These are phyloP conservation scores for Limnodromus scolopaceus DNA, from an alignment of 2,797 vertebrate species.

Conservation along the genomic window DNA sequence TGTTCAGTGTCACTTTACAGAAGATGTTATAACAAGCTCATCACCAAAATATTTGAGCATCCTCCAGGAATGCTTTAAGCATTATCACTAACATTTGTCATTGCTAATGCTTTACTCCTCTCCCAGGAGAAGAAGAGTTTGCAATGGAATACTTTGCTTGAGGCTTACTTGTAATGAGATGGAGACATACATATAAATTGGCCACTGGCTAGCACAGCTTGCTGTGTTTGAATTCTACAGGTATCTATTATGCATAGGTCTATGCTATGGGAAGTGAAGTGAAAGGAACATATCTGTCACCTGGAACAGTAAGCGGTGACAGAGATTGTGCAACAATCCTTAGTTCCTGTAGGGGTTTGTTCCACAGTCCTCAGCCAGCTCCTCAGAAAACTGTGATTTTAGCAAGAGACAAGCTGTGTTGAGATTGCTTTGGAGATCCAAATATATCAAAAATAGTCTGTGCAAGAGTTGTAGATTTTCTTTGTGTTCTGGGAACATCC, in stretches of 20 bases:
- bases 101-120: neutral
- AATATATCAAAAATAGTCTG: neutral
- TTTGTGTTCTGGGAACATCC: neutral
- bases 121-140: neutral
- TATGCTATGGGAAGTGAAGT: neutral
- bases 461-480: neutral
- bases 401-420: neutral
- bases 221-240: neutral
- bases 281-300: neutral
- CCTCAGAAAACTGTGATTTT: neutral
- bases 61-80: conserved; percentile 45
- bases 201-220: neutral
- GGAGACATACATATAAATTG: neutral
- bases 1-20: conserved; percentile 61
- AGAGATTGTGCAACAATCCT: neutral
- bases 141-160: neutral
- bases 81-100: conserved; percentile 16
- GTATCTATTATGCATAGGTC: neutral
- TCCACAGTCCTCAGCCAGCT: neutral
- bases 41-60: conserved; percentile 64
- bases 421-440: neutral
- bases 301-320: neutral
- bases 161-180: neutral
- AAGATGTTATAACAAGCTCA: conserved; percentile 52
- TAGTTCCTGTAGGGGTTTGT: neutral